Base-by-base conservation (phyloP, 2,797 vertebrate species). In the Poecile montanus region DNA sequence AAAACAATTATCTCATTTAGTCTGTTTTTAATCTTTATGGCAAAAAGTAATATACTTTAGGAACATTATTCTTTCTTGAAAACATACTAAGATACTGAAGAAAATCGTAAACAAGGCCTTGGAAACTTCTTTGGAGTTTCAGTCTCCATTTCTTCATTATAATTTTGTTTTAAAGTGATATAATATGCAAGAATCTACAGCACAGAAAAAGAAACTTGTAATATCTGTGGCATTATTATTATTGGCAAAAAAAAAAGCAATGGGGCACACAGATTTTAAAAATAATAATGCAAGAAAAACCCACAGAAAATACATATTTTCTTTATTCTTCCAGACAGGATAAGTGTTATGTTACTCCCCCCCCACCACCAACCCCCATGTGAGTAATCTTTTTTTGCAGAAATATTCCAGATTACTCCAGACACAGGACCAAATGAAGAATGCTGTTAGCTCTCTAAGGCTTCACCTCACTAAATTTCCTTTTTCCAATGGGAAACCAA, bases 1-100 rank as follows among this genome's bases (percentile, higher is more conserved):
- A 96, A 89, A 94, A 57, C 85, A 60, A 91, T 90, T 87, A 54
- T 91, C 68, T 88, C n/a, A 65, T 93, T 95, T 96, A 91, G 70
- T 61, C 76, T 93, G 76, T 22, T 95, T 94, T 92, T 88, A 84
- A 89, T 95, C 76, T 83, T 88, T 79, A 80, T 45, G 38, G 78
- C 53, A 80, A 85, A 79, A 85, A 70, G 42, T 51, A 68, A 92
- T 87, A 73, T 21, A 71, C 45, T 73, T 88, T 60, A 86, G 23
- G 19, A 78, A 67, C 94, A 88, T 65, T 88, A 70, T 73, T 88
- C 17, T 93, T 76, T 78, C 80, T 79, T 86, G 30, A 85, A 93
- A 82, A 51, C 18, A 20, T 80, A 74, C 44, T 36, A 66, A 79
- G 16, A 50, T 72, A 72, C n/a, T 63, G 58, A 86, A 88, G 11